These are phyloP conservation scores for Platorchestia sp. DNA, from an alignment of 1,140 invertebrate species.

Conservation along the genomic window DNA sequence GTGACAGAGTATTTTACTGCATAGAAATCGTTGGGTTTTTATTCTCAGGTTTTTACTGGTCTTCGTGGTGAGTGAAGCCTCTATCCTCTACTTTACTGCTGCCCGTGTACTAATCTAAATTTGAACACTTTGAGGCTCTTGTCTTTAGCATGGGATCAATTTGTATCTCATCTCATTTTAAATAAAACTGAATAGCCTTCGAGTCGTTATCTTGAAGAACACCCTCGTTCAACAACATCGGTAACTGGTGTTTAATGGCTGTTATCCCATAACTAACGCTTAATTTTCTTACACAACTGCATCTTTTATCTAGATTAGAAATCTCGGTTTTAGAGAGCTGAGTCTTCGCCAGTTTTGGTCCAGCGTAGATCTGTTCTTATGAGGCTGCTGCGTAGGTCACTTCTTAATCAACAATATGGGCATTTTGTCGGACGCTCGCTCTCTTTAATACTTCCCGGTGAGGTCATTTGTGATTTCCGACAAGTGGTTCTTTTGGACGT, in stretches of 20 bases:
- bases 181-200: not conserved
- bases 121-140: not conserved
- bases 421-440: not conserved
- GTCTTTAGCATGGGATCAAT: not conserved
- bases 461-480: not conserved
- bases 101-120: not conserved
- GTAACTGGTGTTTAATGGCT: not conserved
- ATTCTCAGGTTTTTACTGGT: not conserved
- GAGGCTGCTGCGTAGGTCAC: not conserved
- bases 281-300: not conserved
- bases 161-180: not conserved
- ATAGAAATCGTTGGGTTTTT: not conserved
- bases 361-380: not conserved
- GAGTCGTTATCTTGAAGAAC: not conserved
- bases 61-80: not conserved
- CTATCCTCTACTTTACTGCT: not conserved
- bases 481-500: too few species aligned
- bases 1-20: not conserved
- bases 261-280: conserved; percentile 18
- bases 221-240: not conserved
- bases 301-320: conserved; percentile 36
- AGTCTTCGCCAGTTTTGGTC: not conserved
- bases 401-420: not conserved
- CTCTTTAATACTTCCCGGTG: not conserved
- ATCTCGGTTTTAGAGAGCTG: not conserved